Evolutionary conservation across 2,797 vertebrate genomes (phyloP), one percentile per base, ranked within the genome.

Genomic region (Synaphobranchus kaupii): DNA sequence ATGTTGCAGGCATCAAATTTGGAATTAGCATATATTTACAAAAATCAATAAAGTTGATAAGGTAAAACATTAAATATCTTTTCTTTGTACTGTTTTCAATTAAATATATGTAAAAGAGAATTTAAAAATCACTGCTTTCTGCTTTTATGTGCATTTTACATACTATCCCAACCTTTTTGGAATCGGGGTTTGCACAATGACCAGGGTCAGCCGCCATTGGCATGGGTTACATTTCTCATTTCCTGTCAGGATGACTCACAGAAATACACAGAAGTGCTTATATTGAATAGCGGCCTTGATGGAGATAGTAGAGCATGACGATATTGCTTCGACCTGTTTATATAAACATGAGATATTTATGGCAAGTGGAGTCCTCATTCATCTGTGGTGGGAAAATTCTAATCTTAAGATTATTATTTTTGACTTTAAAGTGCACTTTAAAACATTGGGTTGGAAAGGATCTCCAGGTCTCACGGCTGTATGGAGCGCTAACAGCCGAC

Each of bases 281-380:
- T 22, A 6, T 20, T 47, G 20, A 20, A 80, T 22, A 44, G 39
- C 25, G n/a, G 4, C 39, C 34, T 47, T 80, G 44, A 48, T 80
- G 39, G 12, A 78, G 73, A 44, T 44, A 8, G 20, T 80, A 17
- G 31, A 73, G 22, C 10, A 2, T 15, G 76, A 47, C 48, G 71
- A 76, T 34, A 15, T 76, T 47, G 76, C 44, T 80, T 9, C 22
- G 44, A 80, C 4, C 39, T 80, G 76, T 48, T 80, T 47, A 44
- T 48, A 80, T 47, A 48, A 80, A 80, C 76, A 80, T 80, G 76
- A 22, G 76, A 25, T 25, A 25, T 80, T 47, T 80, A 48, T 39
- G 34, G 34, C n/a, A 25, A 1, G 31, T 34, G 28, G 31, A 44
- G 34, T 80, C 20, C 17, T 25, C 17, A 6, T 47, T 25, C 76